A percentile compares a stretch with the other conserved stretches of the same genome.
phyloP scores from a whole-genome alignment of 1,140 invertebrate genomes.

The Rhyzopertha dominica region DNA sequence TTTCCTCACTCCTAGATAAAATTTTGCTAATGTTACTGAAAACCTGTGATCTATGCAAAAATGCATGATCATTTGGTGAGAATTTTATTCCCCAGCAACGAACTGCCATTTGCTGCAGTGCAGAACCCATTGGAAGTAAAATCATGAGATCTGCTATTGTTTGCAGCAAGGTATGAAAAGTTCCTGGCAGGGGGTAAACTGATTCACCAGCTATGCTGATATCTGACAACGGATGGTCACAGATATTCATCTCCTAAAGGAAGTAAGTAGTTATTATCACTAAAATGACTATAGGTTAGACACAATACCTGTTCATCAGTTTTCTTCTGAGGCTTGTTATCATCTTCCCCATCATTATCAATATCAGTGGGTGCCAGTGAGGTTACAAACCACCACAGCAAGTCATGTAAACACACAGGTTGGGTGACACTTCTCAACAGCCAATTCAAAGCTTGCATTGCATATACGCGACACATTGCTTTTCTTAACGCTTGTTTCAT shows the following conservation, averaged over 20 bases:
- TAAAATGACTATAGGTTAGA: not conserved
- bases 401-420: slow-evolving; percentile 83
- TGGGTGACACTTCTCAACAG: slow-evolving; percentile 86
- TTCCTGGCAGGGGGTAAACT: slow-evolving; percentile 71
- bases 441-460: slow-evolving; percentile 92
- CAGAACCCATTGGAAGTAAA: slow-evolving; percentile 78
- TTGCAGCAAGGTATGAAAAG: slow-evolving; percentile 85
- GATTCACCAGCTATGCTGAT: slow-evolving; percentile 74
- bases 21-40: slow-evolving; percentile 97
- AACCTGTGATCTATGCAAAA: slow-evolving; percentile 88
- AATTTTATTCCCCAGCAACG: slow-evolving; percentile 91
- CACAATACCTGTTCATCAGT: slow-evolving; percentile 50
- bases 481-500: slow-evolving; percentile 79
- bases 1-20: slow-evolving; percentile 84
- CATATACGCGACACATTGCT: slow-evolving; percentile 80
- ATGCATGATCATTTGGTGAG: slow-evolving; percentile 81
- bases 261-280: slow-evolving; percentile 11
- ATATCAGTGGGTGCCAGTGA: slow-evolving; percentile 56
- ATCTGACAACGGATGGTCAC: slow-evolving; percentile 78
- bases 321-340: slow-evolving; percentile 49
- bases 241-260: slow-evolving; percentile 51
- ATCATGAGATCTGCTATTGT: slow-evolving; percentile 91
- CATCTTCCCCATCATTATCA: slow-evolving; percentile 47
- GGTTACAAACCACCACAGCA: slow-evolving; percentile 94
- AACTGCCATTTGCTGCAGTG: slow-evolving; percentile 87